Percentiles rank a stretch among this genome's conserved stretches.
Evolutionary conservation across 2,797 vertebrate species (phyloP).

Genomic region (Chloroceryle inda): DNA sequence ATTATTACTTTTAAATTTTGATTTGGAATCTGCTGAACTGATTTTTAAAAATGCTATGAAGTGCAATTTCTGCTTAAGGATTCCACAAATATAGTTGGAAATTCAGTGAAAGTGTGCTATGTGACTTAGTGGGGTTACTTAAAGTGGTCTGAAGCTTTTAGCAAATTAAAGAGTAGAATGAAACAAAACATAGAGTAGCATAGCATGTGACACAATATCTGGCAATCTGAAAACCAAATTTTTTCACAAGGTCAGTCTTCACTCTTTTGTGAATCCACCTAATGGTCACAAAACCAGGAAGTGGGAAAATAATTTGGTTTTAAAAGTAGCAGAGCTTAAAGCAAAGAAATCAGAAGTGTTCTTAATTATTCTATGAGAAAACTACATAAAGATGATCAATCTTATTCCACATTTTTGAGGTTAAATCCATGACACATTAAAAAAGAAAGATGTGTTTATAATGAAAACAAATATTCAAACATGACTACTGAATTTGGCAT

Average conservation of each 20-base stretch:
- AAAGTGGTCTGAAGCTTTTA: not conserved
- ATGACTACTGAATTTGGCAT: not conserved
- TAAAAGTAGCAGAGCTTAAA: not conserved
- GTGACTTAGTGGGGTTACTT: not conserved
- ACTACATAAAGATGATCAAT: not conserved
- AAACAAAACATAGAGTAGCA: not conserved
- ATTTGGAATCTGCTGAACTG: not conserved
- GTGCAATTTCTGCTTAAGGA: not conserved
- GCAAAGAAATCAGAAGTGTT: not conserved
- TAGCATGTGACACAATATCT: not conserved
- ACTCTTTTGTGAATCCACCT: not conserved
- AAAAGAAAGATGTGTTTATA: not conserved
- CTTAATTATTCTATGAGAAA: not conserved
- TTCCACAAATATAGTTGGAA: not conserved
- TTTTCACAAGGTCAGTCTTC: not conserved
- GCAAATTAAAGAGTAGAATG: not conserved
- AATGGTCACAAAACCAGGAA: not conserved
- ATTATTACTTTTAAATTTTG: not conserved
- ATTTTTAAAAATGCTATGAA: not conserved
- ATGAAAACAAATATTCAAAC: not conserved
- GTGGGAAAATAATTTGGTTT: not conserved
- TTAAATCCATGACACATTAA: not conserved
- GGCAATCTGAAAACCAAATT: not conserved
- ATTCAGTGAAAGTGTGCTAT: not conserved
- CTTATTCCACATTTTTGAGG: not conserved